phyloP scores from a whole-genome alignment of 1,140 invertebrate genomes.

The Eurytemora carolleeae region DNA sequence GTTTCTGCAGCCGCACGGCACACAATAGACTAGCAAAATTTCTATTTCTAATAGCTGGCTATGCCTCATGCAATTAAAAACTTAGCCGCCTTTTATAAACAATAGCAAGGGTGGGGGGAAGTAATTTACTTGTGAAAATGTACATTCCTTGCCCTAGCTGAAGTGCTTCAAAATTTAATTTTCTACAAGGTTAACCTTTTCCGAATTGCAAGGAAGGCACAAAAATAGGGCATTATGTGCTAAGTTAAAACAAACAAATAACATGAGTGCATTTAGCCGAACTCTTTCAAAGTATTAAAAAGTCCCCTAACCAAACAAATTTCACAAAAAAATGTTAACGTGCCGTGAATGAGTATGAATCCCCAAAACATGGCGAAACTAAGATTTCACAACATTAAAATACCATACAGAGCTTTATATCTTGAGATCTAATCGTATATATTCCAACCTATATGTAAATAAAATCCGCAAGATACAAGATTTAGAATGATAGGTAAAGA shows the following conservation, averaged over 20 bases:
- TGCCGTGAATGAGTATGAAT: neutral
- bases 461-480: no score
- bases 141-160: neutral
- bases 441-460: no score
- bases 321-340: neutral
- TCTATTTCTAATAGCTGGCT: neutral
- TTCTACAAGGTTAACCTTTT: no score
- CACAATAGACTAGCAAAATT: neutral
- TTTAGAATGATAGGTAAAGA: no score
- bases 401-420: neutral
- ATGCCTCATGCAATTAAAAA: neutral
- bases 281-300: neutral
- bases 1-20: neutral
- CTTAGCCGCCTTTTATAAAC: neutral
- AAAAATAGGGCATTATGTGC: neutral
- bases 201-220: neutral
- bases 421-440: no score
- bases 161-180: no score
- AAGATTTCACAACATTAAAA: neutral
- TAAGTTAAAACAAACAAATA: neutral
- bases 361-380: no score
- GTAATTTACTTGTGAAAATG: neutral
- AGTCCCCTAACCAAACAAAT: neutral
- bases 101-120: neutral
- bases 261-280: neutral